Percentiles rank a stretch among this genome's conserved stretches.
These are phyloP conservation scores for Chelonus insularis DNA, from an alignment of 1,140 invertebrate species.

Conservation along the genomic window DNA sequence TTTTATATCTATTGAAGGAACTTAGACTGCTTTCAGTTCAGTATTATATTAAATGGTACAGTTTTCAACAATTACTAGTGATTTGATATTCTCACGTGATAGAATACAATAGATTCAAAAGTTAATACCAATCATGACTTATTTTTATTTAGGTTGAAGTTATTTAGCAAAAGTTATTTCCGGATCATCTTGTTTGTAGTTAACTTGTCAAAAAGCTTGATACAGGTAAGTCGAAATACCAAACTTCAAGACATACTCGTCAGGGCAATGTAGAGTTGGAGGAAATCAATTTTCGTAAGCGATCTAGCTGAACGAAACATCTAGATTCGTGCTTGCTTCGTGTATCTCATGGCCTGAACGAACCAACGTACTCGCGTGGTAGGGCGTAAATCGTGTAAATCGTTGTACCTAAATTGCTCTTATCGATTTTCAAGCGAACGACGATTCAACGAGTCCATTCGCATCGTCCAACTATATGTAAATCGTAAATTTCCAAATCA, in stretches of 20 bases:
- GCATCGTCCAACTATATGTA: not conserved
- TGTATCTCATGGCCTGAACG: conserved; percentile 7
- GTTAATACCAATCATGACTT: no score
- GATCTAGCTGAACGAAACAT: conserved; percentile 7
- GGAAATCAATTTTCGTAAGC: conserved; percentile 15
- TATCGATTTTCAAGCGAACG: conserved; percentile 17
- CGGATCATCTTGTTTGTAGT: no score
- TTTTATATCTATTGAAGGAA: not conserved
- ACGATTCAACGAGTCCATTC: conserved; percentile 4
- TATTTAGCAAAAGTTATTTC: no score
- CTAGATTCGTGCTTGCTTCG: not conserved
- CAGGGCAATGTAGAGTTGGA: not conserved
- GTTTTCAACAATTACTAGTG: no score
- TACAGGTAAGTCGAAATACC: no score
- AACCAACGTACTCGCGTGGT: conserved; percentile 1
- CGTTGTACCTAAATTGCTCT: conserved; percentile 18
- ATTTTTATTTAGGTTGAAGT: no score
- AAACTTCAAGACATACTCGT: not conserved
- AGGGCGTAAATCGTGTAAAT: conserved; percentile 15
- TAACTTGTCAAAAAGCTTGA: no score
- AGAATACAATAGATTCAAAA: no score
- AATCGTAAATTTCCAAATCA: conserved; percentile 11
- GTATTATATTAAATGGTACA: no score
- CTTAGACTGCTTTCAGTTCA: not conserved
- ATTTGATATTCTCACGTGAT: no score